A percentile compares a stretch with the other conserved stretches of the same genome.
Evolutionary conservation across 2,797 vertebrate species (phyloP).

Genomic region (Hyperoplus lanceolatus): DNA sequence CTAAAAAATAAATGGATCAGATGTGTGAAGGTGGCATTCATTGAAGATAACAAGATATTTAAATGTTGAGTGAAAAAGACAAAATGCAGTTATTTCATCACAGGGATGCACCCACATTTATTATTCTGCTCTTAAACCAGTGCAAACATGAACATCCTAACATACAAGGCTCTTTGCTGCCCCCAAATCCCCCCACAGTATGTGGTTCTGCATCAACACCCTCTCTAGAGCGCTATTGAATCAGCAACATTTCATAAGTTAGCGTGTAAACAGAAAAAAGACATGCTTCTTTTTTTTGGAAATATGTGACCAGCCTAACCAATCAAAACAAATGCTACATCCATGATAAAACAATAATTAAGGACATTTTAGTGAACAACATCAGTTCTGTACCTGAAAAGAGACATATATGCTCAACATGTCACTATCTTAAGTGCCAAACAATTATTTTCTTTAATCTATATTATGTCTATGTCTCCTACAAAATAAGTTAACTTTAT

Average conservation of each 20-base stretch:
- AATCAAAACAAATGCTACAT: constrained; percentile 42
- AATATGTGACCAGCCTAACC: not conserved
- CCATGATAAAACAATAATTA: constrained; percentile 38
- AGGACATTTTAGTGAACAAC: constrained; percentile 62
- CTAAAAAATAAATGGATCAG: not conserved
- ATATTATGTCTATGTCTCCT: constrained; percentile 1
- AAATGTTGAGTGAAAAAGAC: constrained; percentile 19
- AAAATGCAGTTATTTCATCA: constrained; percentile 16
- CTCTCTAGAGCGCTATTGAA: constrained; percentile 1
- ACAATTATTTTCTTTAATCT: constrained; percentile 14
- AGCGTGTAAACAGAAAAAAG: constrained; percentile 37
- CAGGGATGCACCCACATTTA: constrained; percentile 53
- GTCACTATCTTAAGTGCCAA: constrained; percentile 35
- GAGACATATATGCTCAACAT: constrained; percentile 59
- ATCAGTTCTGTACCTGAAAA: constrained; percentile 54
- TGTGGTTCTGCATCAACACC: constrained; percentile 2
- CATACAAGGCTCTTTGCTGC: constrained; percentile 17
- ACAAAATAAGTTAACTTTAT: constrained; percentile 68
- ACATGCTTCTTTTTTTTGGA: constrained; percentile 5
- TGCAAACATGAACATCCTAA: constrained; percentile 29
- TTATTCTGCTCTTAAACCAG: constrained; percentile 47
- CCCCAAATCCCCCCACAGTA: constrained; percentile 10
- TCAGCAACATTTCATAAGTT: constrained; percentile 30
- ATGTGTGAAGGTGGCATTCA: not conserved
- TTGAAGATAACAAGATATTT: not conserved